Evolutionary conservation across 2,113 vertebrate species (phyloP).

Genomic region (Hippocampus zosterae): DNA sequence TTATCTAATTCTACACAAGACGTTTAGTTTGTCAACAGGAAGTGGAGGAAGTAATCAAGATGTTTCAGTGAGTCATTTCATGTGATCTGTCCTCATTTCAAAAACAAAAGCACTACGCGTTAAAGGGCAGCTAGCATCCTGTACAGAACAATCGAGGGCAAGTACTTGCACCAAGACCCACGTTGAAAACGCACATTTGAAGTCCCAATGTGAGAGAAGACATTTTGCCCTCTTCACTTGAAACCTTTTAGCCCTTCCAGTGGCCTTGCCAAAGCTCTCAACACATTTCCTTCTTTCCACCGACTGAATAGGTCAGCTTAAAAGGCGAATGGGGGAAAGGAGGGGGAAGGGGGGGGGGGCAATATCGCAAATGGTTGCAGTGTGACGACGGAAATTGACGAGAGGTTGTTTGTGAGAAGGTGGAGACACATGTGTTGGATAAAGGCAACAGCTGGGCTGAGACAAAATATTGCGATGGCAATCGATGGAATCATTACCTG

Average conservation of each 20-base stretch:
- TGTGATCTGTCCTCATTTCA: conserved; percentile 13
- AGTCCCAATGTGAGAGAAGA: conserved; percentile 16
- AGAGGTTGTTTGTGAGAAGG: not conserved
- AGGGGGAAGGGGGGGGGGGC: conserved; percentile 23
- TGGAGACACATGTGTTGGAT: not conserved
- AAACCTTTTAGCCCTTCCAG: conserved; percentile 30
- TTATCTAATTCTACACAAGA: not conserved
- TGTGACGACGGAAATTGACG: not conserved
- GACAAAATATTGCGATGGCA: not conserved
- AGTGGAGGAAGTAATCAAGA: conserved; percentile 1
- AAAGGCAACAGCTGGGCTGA: not conserved
- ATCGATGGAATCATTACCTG: not conserved
- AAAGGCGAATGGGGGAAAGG: conserved; percentile 18
- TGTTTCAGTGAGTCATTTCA: not conserved
- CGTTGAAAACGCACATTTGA: not conserved
- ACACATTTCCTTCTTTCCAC: conserved; percentile 30
- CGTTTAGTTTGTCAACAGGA: conserved; percentile 3
- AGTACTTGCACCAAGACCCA: not conserved
- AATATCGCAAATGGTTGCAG: conserved; percentile 4
- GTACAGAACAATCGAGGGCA: conserved; percentile 33
- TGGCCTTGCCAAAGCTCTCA: conserved; percentile 38
- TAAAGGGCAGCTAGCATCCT: conserved; percentile 1
- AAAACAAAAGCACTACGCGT: conserved; percentile 28
- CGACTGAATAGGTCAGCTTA: conserved; percentile 50
- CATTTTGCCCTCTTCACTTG: conserved; percentile 19